A percentile compares a stretch with the other conserved stretches of the same genome.
phyloP scores from a whole-genome alignment of 2,113 vertebrate genomes.

The Cettia cetti region DNA sequence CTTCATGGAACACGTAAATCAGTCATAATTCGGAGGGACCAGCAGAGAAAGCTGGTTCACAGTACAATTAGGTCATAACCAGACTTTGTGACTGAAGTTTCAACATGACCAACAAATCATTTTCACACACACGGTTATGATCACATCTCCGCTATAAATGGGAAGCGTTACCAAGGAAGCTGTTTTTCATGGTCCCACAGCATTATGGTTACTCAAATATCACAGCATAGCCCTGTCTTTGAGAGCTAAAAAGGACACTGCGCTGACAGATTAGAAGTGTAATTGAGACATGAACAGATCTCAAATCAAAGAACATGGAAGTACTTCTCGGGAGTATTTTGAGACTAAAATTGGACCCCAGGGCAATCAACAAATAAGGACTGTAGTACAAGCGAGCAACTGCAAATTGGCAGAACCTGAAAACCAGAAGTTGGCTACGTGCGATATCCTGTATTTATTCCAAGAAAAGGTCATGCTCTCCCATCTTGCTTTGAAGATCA shows the following conservation, averaged over 20 bases:
- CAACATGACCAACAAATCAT: not conserved
- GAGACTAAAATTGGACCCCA: not conserved
- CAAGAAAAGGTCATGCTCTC: slow-evolving; percentile 32
- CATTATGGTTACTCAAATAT: not conserved
- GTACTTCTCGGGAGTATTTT: not conserved
- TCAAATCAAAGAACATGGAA: slow-evolving; percentile 1
- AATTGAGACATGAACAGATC: not conserved
- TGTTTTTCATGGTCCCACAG: not conserved
- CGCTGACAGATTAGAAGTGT: not conserved
- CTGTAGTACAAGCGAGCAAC: not conserved
- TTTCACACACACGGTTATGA: not conserved
- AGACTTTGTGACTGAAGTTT: not conserved
- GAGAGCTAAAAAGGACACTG: not conserved
- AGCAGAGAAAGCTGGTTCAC: not conserved
- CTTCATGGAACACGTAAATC: not conserved
- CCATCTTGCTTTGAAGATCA: slow-evolving; percentile 32
- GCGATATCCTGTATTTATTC: not conserved
- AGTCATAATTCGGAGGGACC: not conserved
- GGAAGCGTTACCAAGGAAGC: not conserved
- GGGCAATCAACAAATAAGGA: not conserved
- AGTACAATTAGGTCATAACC: not conserved
- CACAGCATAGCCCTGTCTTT: not conserved
- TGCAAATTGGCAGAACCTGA: slow-evolving; percentile 4
- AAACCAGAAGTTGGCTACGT: not conserved
- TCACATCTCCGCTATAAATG: not conserved